Evolutionary conservation across 2,113 vertebrate species (phyloP).

Genomic region (Xerus inauris): DNA sequence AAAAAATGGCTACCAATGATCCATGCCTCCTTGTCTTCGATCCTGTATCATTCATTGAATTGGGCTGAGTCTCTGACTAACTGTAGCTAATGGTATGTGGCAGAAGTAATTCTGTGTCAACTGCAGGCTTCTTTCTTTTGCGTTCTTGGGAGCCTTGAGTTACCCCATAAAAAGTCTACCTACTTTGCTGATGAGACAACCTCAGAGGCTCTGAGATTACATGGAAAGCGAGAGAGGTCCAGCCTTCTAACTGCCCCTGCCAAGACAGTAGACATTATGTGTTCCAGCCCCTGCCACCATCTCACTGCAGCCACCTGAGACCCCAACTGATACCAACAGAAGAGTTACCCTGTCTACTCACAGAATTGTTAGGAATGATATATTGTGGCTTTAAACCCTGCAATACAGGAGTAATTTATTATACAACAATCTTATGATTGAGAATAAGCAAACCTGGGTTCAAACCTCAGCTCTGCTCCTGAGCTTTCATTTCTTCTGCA

Average conservation of each 20-base stretch:
- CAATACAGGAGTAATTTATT: neutral
- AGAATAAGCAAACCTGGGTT: neutral
- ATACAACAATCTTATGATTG: neutral
- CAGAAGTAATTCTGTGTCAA: neutral
- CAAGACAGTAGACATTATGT: neutral
- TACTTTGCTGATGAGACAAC: neutral
- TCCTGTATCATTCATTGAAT: neutral
- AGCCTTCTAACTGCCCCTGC: neutral
- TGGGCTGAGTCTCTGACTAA: neutral
- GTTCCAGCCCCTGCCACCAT: neutral
- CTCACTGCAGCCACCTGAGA: neutral
- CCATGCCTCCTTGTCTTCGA: neutral
- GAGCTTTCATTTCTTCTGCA: neutral
- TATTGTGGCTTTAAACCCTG: neutral
- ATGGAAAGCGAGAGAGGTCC: neutral
- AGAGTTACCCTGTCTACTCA: neutral
- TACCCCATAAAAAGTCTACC: neutral
- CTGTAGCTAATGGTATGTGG: neutral
- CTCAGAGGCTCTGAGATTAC: neutral
- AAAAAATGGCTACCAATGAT: neutral
- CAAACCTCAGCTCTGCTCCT: neutral
- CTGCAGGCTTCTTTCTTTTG: neutral
- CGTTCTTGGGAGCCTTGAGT: neutral
- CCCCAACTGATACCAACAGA: neutral
- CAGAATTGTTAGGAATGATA: neutral